Conservation (phyloP, 2,113 vertebrate genomes). For the Lagenorhynchus albirostris region DNA sequence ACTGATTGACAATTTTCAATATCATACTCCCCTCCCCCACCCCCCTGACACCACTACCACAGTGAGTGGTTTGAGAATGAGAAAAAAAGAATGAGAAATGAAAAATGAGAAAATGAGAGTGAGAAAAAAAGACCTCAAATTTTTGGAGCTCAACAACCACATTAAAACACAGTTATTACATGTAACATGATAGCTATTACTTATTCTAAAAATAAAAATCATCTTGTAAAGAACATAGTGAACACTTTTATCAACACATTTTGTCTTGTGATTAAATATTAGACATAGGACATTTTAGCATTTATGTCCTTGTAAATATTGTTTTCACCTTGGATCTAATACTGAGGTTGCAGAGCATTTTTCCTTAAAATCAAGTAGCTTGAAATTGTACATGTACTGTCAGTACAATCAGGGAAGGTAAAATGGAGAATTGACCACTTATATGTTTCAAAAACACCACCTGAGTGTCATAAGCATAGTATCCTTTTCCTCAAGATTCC, state of each 20-base stretch:
- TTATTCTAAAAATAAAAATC: background rate
- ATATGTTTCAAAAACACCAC: background rate
- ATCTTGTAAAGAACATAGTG: background rate
- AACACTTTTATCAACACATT: background rate
- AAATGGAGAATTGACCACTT: background rate
- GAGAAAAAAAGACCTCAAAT: background rate
- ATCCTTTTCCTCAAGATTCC: background rate
- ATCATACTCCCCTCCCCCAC: background rate
- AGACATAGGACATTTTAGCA: background rate
- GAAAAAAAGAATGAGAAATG: background rate
- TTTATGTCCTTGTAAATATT: slow-evolving; percentile 51
- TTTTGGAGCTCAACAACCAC: background rate
- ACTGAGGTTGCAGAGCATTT: background rate
- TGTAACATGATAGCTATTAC: background rate
- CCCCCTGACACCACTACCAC: background rate
- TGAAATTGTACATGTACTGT: background rate
- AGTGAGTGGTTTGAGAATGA: background rate
- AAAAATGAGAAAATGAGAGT: background rate
- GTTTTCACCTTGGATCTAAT: slow-evolving; percentile 27
- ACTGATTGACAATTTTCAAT: slow-evolving; percentile 40
- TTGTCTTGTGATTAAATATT: background rate
- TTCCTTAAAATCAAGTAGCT: slow-evolving; percentile 16
- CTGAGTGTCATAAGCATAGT: background rate
- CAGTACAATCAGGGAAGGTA: background rate
- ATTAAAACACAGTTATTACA: background rate